A percentile compares a stretch with the other conserved stretches of the same genome.
Conservation (phyloP, 92 coral and sea anemone species). For the Chrysogorgia sp. region DNA sequence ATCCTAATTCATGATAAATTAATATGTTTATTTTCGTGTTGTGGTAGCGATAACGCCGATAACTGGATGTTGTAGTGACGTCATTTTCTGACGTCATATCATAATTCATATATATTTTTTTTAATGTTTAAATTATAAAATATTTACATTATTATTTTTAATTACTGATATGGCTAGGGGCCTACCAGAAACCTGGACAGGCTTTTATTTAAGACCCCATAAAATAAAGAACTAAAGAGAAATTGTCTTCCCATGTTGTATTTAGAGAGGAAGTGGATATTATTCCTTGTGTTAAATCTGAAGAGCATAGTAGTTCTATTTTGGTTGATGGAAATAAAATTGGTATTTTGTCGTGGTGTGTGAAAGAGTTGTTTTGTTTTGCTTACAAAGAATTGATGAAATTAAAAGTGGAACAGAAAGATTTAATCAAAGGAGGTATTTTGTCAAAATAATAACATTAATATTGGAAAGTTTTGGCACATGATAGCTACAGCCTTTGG, state of each 20-base stretch:
- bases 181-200: no score
- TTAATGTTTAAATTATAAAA: conserved; percentile 1
- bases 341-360: conserved; percentile 79
- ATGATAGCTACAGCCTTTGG: no score
- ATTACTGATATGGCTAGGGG: background rate
- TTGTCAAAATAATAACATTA: no score
- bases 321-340: conserved; percentile 60
- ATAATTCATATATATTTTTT: background rate
- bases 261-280: conserved; percentile 91
- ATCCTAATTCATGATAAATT: no score
- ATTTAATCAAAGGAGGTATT: conserved; percentile 31
- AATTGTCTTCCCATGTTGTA: background rate
- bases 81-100: no score
- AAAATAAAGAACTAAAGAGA: background rate
- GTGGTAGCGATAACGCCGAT: no score
- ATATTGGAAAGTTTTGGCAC: no score
- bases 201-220: no score
- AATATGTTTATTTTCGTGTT: no score
- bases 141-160: conserved; percentile 20
- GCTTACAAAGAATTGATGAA: conserved; percentile 65
- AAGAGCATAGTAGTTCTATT: conserved; percentile 8
- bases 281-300: conserved; percentile 61
- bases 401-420: conserved; percentile 41
- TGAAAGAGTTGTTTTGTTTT: conserved; percentile 69
- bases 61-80: no score